Percentiles rank a stretch among this genome's conserved stretches.
phyloP scores from a whole-genome alignment of 2,888 invertebrate genomes.

The Sphaerophoria taeniata region DNA sequence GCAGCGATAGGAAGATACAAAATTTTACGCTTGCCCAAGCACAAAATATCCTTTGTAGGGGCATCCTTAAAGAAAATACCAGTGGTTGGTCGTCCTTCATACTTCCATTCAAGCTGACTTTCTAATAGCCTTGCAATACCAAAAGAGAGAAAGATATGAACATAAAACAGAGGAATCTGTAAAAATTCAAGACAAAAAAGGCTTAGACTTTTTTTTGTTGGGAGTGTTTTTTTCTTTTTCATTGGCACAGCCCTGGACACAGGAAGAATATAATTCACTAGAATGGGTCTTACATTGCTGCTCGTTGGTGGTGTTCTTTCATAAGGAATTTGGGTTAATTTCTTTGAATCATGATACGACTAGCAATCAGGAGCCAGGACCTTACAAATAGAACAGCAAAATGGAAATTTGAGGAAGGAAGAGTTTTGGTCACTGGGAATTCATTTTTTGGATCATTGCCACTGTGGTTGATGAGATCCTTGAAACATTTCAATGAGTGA shows the following conservation, averaged over 20 bases:
- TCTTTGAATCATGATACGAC: no score
- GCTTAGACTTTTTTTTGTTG: not conserved
- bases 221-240: constrained; percentile 12
- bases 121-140: constrained; percentile 57
- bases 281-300: not conserved
- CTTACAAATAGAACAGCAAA: no score
- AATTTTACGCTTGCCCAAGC: constrained; percentile 71
- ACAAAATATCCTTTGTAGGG: constrained; percentile 73
- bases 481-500: no score
- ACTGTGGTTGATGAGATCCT: no score
- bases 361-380: no score
- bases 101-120: constrained; percentile 46
- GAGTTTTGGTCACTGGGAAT: no score
- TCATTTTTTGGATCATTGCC: no score
- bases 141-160: constrained; percentile 49
- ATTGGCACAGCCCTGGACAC: not conserved
- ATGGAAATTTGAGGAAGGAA: no score
- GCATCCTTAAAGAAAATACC: constrained; percentile 60
- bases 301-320: not conserved
- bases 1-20: constrained; percentile 59
- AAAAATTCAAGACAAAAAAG: constrained; percentile 54
- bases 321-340: not conserved
- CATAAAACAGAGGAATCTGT: constrained; percentile 64
- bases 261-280: not conserved
- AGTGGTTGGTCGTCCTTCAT: constrained; percentile 59